Evolutionary conservation across 1,140 invertebrate species (phyloP), one percentile per base, ranked within the genome.

Genomic region (Apis dorsata): DNA sequence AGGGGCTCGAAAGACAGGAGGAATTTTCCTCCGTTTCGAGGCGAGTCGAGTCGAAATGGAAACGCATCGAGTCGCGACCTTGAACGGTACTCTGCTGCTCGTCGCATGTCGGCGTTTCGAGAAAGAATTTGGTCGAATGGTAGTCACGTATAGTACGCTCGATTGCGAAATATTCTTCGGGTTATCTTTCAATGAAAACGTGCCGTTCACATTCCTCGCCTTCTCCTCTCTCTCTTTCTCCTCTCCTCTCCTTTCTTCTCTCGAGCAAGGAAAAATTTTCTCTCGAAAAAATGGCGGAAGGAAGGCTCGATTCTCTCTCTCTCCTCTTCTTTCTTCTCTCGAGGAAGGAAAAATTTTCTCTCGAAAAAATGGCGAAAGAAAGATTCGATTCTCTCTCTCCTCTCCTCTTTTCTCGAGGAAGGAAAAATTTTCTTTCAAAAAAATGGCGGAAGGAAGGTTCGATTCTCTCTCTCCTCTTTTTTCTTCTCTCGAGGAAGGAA

Each of bases 41-140:
- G 0, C 34, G 34, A 34, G 24, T 24, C 24, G 24, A 24, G 24
- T 24, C 24, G 34, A 34, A 34, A 34, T 34, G 34, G 34, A 34
- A 34, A 34, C 3, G n/a, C 62, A 5, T 83, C 34, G 34, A 2
- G 60, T 62, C 79, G 68, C 72, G 82, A 86, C 74, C 79, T 86
- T 85, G 84, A 79, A 69, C 34, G 34, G 3, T 79, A 59, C 63
- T 81, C 68, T 3, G 34, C 34, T 4, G 34, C 34, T 34, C 34
- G 34, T 34, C 34, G 34, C 34, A 34, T 4, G 34, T 34, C 3
- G 34, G 34, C 34, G 84, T 51, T 60, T 53, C 53, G 62, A 24
- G 19, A 72, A 53, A 77, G 75, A 82, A 82, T 82, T 85, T 55
- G 28, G 66, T 51, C 72, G 51, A 65, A 34, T 34, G 34, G 34